Conservation (phyloP, 92 coral and sea anemone species). For the Micromussa lordhowensis region DNA sequence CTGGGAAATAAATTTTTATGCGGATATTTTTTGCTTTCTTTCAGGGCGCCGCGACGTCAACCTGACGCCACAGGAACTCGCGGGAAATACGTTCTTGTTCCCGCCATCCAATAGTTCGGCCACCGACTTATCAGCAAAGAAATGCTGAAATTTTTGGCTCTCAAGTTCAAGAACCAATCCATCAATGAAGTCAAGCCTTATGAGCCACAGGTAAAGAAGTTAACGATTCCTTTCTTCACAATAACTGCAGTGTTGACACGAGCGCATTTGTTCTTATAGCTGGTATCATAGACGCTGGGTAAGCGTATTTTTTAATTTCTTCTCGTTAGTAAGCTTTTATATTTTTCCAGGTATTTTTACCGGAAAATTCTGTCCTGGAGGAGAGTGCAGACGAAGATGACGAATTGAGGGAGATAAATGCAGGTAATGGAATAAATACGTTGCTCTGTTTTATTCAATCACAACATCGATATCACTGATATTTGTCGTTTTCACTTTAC, state of each 20-base stretch:
- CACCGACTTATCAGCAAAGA: conserved; percentile 50
- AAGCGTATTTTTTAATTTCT: conserved; percentile 11
- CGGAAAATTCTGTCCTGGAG: conserved; percentile 65
- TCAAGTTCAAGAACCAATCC: conserved; percentile 96
- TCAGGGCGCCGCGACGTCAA: conserved; percentile 47
- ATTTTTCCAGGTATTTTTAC: conserved; percentile 71
- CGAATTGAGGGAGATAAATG: conserved; percentile 76
- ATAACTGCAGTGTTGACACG: conserved; percentile 16
- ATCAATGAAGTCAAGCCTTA: conserved; percentile 98
- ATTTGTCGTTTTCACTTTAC: conserved; percentile 52
- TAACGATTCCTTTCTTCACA: conserved; percentile 6
- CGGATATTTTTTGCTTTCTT: conserved; percentile 1
- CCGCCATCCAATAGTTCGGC: conserved; percentile 59
- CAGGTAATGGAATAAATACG: conserved; percentile 41
- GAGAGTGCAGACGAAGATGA: conserved; percentile 81
- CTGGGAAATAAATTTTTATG: background rate
- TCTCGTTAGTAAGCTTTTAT: background rate
- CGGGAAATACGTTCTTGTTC: conserved; percentile 84
- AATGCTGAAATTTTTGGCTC: conserved; percentile 95
- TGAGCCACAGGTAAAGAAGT: conserved; percentile 83
- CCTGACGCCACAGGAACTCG: conserved; percentile 80
- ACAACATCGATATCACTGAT: conserved; percentile 17
- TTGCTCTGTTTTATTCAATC: background rate
- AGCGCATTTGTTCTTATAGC: conserved; percentile 20
- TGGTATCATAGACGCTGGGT: background rate